A percentile compares a stretch with the other conserved stretches of the same genome.
These are phyloP conservation scores for Globia sparganii DNA, from an alignment of 2,888 invertebrate species.

Conservation along the genomic window DNA sequence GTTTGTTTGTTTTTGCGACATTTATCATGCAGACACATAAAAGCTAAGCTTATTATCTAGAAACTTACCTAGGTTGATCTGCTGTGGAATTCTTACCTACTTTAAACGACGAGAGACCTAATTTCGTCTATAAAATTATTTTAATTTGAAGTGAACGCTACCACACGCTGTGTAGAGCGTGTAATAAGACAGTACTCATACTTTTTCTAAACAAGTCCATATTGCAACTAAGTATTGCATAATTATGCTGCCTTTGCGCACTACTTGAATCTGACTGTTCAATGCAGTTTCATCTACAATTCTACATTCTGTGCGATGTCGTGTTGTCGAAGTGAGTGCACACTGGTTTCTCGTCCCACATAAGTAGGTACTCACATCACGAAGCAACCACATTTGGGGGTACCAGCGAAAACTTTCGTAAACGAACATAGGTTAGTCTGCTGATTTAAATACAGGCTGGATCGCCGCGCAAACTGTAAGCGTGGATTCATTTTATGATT, in stretches of 20 bases:
- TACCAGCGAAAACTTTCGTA: not conserved
- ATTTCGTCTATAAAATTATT: not conserved
- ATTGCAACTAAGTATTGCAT: not conserved
- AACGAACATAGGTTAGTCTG: not conserved
- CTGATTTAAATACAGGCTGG: not conserved
- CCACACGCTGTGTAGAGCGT: not conserved
- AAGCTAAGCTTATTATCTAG: constrained; percentile 47
- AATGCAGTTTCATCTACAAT: too few species aligned
- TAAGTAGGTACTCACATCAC: not conserved
- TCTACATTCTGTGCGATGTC: not conserved
- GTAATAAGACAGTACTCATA: not conserved
- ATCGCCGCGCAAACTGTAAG: too few species aligned
- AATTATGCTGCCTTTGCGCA: not conserved
- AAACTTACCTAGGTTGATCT: constrained; percentile 25
- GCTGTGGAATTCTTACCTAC: not conserved
- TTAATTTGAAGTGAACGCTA: not conserved
- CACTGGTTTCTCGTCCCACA: not conserved
- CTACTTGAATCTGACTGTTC: not conserved
- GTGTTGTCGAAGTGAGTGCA: not conserved
- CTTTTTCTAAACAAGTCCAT: not conserved
- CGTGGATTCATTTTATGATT: too few species aligned
- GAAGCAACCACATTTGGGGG: not conserved
- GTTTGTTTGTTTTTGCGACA: constrained; percentile 50
- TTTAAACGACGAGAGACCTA: not conserved
- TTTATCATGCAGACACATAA: constrained; percentile 65